A percentile compares a stretch with the other conserved stretches of the same genome.
Conservation (phyloP, 2,797 vertebrate genomes). For the Chrysocyon brachyurus region DNA sequence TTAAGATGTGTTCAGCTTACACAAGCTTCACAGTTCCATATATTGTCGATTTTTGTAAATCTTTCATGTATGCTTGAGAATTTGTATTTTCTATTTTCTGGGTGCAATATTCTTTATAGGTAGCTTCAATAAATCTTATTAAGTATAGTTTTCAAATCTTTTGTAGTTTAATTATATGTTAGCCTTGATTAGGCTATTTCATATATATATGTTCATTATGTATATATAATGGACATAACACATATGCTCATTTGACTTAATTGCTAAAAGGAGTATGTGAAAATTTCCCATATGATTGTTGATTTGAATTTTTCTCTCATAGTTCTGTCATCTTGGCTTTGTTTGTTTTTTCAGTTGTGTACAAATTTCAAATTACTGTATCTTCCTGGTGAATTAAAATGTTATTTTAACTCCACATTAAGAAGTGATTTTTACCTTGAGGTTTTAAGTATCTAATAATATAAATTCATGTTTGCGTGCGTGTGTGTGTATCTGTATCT, state of each 20-base stretch:
- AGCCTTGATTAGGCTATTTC: neutral
- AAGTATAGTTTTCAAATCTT: neutral
- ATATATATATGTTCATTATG: neutral
- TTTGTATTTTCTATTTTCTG: neutral
- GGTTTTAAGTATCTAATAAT: neutral
- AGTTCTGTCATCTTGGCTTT: conserved; percentile 41
- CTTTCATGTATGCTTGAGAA: neutral
- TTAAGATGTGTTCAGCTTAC: neutral
- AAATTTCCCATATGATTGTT: neutral
- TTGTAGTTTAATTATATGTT: neutral
- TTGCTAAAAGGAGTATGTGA: neutral
- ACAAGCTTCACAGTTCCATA: neutral
- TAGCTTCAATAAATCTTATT: neutral
- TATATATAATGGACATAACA: neutral
- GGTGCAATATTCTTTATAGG: neutral
- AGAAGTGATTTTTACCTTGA: conserved; percentile 16
- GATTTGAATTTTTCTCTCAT: neutral
- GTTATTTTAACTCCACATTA: neutral
- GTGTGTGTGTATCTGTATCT: neutral
- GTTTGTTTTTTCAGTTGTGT: neutral
- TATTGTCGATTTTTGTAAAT: neutral
- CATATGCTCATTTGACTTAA: neutral
- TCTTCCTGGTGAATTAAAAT: conserved; percentile 4
- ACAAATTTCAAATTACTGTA: neutral
- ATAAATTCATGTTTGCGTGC: neutral